Percentiles rank a stretch among this genome's conserved stretches.
phyloP scores from a whole-genome alignment of 2,113 vertebrate species.

The Periophthalmodon schlosseri region DNA sequence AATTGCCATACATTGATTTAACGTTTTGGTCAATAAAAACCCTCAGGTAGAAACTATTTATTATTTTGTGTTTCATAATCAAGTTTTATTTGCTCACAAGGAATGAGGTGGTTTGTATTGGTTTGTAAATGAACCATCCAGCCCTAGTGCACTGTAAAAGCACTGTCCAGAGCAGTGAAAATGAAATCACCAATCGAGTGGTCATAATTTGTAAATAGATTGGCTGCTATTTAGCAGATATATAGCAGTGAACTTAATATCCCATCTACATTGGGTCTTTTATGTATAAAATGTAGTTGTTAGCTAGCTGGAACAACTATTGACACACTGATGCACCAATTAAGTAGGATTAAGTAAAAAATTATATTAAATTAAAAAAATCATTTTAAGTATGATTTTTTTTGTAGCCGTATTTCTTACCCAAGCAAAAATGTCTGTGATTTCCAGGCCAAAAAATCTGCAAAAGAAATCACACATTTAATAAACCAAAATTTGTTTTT shows the following conservation, averaged over 20 bases:
- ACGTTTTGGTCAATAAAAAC: background rate
- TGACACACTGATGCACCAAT: background rate
- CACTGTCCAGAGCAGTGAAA: background rate
- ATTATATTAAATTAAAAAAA: background rate
- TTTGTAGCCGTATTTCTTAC: background rate
- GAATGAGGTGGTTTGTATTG: too few relatives aligned
- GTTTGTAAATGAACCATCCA: background rate
- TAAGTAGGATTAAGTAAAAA: too few relatives aligned
- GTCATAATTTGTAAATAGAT: too few relatives aligned
- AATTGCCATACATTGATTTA: too few relatives aligned
- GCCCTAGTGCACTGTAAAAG: background rate
- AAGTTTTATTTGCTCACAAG: background rate
- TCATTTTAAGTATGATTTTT: background rate
- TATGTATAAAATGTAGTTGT: background rate
- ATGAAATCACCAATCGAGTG: background rate
- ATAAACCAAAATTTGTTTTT: constrained; percentile 4
- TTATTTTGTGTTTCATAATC: background rate
- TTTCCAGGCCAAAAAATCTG: background rate
- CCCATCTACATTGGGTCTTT: background rate
- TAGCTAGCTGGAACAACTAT: background rate
- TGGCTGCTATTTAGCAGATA: too few relatives aligned
- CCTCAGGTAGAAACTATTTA: background rate
- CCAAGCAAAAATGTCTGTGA: background rate
- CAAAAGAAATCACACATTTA: background rate
- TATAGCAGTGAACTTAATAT: background rate